Evolutionary conservation across 2,888 invertebrate species (phyloP).

Genomic region (Scrobipalpa costella): DNA sequence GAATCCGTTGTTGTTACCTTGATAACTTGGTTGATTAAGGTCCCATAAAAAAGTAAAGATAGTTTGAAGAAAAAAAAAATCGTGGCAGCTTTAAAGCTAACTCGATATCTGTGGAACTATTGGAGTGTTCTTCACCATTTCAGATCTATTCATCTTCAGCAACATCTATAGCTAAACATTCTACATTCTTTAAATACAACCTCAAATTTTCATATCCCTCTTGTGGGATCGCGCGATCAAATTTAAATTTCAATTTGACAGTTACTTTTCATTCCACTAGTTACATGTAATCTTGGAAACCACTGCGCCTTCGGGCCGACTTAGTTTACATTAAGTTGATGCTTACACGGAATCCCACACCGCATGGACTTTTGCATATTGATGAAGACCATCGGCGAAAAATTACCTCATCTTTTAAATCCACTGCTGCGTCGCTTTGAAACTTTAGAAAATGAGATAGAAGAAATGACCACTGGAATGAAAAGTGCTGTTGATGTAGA

Average conservation of each 20-base stretch:
- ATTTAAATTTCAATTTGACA: conserved; percentile 20
- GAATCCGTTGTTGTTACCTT: conserved; percentile 57
- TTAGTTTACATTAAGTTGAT: conserved; percentile 36
- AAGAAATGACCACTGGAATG: background rate
- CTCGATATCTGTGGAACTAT: too few relatives aligned
- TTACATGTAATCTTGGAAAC: conserved; percentile 27
- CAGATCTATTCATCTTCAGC: too few relatives aligned
- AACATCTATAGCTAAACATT: too few relatives aligned
- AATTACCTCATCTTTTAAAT: background rate
- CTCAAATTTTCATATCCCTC: background rate
- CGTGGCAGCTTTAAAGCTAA: background rate
- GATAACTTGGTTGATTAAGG: conserved; percentile 48
- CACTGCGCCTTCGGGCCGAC: conserved; percentile 24
- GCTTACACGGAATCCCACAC: conserved; percentile 38
- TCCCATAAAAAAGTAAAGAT: conserved; percentile 27
- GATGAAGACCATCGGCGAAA: conserved; percentile 3
- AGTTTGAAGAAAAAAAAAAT: background rate
- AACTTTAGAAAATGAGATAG: background rate
- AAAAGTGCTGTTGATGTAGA: too few relatives aligned
- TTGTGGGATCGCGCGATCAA: background rate
- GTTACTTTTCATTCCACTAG: conserved; percentile 7
- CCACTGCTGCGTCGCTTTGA: background rate
- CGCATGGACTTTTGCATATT: conserved; percentile 30
- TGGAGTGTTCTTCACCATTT: too few relatives aligned
- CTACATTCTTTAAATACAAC: background rate